Evolutionary conservation across 2,113 vertebrate species (phyloP), one percentile per base, ranked within the genome.

Genomic region (Mormyrus iriodes): DNA sequence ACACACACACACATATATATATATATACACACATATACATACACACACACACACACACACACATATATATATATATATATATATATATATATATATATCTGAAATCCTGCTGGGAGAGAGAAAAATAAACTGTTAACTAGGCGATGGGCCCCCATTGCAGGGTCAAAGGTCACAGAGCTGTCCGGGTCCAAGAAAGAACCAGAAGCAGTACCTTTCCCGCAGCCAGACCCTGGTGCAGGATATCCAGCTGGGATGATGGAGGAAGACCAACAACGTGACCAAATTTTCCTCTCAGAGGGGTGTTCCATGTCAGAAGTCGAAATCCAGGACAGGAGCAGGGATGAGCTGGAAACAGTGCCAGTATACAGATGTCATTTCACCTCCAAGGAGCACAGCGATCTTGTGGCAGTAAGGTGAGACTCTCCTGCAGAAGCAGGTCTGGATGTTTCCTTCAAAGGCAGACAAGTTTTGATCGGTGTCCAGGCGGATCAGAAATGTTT

Each of bases 231-330:
- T n/a, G 79, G 52, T 46, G 35, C 3, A 27, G 39, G 52, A 24
- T 52, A 44, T 24, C n/a, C 24, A 13, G 53, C 24, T 8, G 35
- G 35, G 52, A 85, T 31, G 46, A 90, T 91, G 86, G 93, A 91
- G 73, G 91, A 90, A 53, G 89, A 89, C 42, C 87, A 76, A 69
- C 53, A 58, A 5, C 46, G 48, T 19, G 35, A 61, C 27, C 58
- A 88, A 51, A 90, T 55, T 88, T n/a, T 46, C 31, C 12, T 86
- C 27, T 49, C 73, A n/a, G 42, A 73, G 85, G 65, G 83, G 3
- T 53, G 84, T 9, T 52, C 31, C 76, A 17, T 84, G 83, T 85
- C 83, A 69, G 61, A 48, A 79, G 27, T 85, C 65, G 69, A 84
- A 52, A 48, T n/a, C 13, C 61, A 21, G 61, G 86, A 21, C 24